Conservation (phyloP, 2,888 invertebrate genomes). For the Archips xylosteana region DNA sequence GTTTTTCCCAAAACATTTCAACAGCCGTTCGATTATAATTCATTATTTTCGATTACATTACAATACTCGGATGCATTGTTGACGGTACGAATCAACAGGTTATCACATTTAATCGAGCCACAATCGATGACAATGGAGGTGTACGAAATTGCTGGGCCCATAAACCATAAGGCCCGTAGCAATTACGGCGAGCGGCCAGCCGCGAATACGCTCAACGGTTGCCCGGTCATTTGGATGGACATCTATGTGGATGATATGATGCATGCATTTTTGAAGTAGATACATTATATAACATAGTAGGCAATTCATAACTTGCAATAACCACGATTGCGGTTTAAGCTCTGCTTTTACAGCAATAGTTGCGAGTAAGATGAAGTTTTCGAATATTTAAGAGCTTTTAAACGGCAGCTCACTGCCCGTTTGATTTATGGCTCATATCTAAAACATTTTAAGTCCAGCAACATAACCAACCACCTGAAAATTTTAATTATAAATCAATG, state of each 20-base stretch:
- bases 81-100: slow-evolving; percentile 67
- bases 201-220: slow-evolving; percentile 67
- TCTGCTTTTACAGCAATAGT: background rate
- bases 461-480: background rate
- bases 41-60: slow-evolving; percentile 50
- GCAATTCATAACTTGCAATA: too few relatives aligned
- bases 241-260: slow-evolving; percentile 3
- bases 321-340: background rate
- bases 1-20: slow-evolving; percentile 31
- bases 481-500: slow-evolving; percentile 29
- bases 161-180: slow-evolving; percentile 57
- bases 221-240: slow-evolving; percentile 48
- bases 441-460: background rate
- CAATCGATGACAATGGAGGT: slow-evolving; percentile 50
- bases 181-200: slow-evolving; percentile 72
- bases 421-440: background rate
- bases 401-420: too few relatives aligned
- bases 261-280: background rate
- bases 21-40: slow-evolving; percentile 55
- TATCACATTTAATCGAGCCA: slow-evolving; percentile 49
- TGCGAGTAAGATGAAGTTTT: too few relatives aligned
- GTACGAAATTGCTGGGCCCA: slow-evolving; percentile 60
- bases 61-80: slow-evolving; percentile 47
- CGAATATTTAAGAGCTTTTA: too few relatives aligned
- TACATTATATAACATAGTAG: background rate